Conservation (phyloP, 1,140 invertebrate species). For the Aradophagus sp. region DNA sequence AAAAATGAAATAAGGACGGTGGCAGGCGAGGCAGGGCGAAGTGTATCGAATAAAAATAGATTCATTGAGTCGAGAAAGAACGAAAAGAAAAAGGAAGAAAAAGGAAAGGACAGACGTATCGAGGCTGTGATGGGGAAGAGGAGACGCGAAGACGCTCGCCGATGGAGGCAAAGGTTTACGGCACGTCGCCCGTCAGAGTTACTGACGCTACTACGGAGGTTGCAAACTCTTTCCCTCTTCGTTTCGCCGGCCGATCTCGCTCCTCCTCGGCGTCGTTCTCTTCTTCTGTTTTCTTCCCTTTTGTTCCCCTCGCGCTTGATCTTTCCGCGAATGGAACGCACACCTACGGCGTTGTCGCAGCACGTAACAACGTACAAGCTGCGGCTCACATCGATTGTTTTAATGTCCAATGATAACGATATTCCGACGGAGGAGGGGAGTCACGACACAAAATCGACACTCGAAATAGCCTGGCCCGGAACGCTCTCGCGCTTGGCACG, state of each 20-base stretch:
- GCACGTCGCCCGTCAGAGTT: slow-evolving; percentile 69
- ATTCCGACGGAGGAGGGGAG: no score
- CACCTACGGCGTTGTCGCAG: slow-evolving; percentile 46
- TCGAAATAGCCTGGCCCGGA: no score
- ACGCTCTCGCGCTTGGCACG: no score
- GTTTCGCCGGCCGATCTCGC: neutral
- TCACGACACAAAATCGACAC: no score
- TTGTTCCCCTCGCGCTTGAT: slow-evolving; percentile 43
- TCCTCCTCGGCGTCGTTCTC: slow-evolving; percentile 28
- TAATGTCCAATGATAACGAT: slow-evolving; percentile 57
- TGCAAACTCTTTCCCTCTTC: slow-evolving; percentile 10
- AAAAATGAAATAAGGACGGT: slow-evolving; percentile 2
- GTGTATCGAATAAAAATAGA: slow-evolving; percentile 22
- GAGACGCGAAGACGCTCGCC: slow-evolving; percentile 64
- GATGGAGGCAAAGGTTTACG: slow-evolving; percentile 73
- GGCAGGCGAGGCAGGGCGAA: no score
- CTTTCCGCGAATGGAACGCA: slow-evolving; percentile 47
- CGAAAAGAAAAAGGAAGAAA: no score
- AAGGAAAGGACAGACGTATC: no score
- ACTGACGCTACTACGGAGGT: slow-evolving; percentile 68
- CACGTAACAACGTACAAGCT: slow-evolving; percentile 37
- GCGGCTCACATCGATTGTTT: slow-evolving; percentile 51
- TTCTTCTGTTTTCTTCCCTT: slow-evolving; percentile 38
- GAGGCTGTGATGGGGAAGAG: slow-evolving; percentile 34
- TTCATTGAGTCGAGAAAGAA: slow-evolving; percentile 38